A percentile compares a stretch with the other conserved stretches of the same genome.
Evolutionary conservation across 2,888 invertebrate genomes (phyloP).

Genomic region (Cephalotes varians): DNA sequence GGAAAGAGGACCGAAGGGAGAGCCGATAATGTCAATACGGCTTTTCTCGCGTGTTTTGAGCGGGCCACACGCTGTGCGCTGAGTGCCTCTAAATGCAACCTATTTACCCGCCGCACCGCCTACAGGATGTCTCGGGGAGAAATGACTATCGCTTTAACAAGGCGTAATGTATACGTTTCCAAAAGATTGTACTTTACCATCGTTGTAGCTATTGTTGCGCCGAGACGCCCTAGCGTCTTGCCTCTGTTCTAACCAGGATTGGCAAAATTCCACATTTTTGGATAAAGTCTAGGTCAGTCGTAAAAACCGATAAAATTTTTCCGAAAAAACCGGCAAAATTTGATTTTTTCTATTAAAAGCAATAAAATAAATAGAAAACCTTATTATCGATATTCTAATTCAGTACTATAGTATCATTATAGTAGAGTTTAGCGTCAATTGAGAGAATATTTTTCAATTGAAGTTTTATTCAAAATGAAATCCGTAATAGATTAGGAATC

Average conservation of each 20-base stretch:
- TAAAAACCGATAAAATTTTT: no score
- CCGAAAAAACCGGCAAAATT: no score
- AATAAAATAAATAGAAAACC: no score
- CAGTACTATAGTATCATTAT: no score
- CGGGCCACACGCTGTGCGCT: conserved; percentile 81
- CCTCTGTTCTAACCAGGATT: neutral
- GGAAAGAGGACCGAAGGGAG: conserved; percentile 42
- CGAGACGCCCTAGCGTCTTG: neutral
- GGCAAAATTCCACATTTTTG: no score
- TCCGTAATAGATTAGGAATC: no score
- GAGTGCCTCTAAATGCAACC: conserved; percentile 82
- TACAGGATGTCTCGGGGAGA: conserved; percentile 64
- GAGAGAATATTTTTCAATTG: no score
- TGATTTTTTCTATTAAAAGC: no score
- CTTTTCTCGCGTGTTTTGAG: conserved; percentile 78
- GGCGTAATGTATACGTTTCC: conserved; percentile 63
- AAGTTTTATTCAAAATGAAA: no score
- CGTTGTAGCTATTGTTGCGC: neutral
- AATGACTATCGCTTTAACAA: conserved; percentile 66
- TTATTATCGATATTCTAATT: no score
- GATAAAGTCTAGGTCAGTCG: no score
- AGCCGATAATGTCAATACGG: conserved; percentile 74
- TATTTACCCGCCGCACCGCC: conserved; percentile 78
- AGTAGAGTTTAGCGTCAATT: no score
- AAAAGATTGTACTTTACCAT: conserved; percentile 35